Percentiles rank a stretch among this genome's conserved stretches.
Conservation (phyloP, 2,797 vertebrate genomes). For the Peromyscus attwateri region DNA sequence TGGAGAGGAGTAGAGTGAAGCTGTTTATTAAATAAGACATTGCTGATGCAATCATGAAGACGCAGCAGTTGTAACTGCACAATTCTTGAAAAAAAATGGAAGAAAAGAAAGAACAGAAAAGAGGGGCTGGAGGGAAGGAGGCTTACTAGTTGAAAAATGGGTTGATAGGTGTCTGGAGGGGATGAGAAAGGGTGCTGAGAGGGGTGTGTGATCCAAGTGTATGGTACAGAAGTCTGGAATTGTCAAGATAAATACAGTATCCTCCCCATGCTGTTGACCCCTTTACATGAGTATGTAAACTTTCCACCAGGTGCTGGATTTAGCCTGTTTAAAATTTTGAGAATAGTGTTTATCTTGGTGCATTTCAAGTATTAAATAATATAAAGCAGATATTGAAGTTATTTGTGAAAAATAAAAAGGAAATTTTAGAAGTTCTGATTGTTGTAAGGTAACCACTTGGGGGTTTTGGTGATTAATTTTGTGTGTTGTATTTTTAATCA, state of each 20-base stretch:
- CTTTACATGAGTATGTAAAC: neutral
- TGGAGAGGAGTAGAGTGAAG: neutral
- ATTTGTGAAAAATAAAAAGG: conserved; percentile 39
- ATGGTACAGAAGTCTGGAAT: neutral
- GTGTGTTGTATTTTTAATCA: conserved; percentile 24
- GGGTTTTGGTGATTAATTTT: conserved; percentile 56
- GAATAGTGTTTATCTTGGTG: conserved; percentile 64
- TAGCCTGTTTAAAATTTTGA: conserved; percentile 63
- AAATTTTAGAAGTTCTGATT: neutral
- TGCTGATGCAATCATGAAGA: neutral
- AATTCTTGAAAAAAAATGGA: neutral
- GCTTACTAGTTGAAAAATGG: neutral
- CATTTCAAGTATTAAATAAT: conserved; percentile 64
- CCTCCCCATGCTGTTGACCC: neutral
- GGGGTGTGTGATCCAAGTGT: neutral
- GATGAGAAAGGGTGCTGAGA: neutral
- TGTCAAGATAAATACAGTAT: conserved; percentile 35
- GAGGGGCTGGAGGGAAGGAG: neutral
- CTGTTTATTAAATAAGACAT: neutral
- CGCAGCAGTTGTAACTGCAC: neutral
- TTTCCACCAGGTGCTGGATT: neutral
- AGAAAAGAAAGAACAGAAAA: neutral
- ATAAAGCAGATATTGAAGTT: conserved; percentile 57
- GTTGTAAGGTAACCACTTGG: neutral
- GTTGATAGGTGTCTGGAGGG: neutral